Evolutionary conservation across 2,797 vertebrate species (phyloP).

Genomic region (Anabacerthia variegaticeps): DNA sequence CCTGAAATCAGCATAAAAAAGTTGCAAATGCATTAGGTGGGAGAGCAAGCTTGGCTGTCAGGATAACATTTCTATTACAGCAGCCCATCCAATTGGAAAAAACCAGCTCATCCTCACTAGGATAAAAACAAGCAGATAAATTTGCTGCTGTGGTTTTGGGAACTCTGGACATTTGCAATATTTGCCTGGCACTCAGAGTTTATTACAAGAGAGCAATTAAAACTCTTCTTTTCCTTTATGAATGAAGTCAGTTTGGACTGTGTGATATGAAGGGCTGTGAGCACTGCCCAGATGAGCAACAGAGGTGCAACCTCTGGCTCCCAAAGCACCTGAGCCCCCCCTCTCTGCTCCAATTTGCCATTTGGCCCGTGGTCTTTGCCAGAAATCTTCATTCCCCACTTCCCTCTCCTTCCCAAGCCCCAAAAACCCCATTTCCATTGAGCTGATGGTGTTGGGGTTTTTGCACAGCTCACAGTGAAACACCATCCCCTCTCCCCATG

Average conservation of each 20-base stretch:
- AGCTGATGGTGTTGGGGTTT: neutral
- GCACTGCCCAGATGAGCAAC: neutral
- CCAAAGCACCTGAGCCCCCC: neutral
- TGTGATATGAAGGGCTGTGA: neutral
- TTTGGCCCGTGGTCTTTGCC: neutral
- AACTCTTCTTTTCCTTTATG: neutral
- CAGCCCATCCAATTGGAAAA: slow-evolving; percentile 25
- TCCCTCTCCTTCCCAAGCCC: neutral
- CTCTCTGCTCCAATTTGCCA: neutral
- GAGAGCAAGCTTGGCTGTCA: slow-evolving; percentile 42
- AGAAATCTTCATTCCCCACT: neutral
- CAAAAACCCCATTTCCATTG: neutral
- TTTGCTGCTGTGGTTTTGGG: neutral
- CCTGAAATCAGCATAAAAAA: slow-evolving; percentile 65
- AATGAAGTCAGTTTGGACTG: neutral
- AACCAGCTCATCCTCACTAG: slow-evolving; percentile 7
- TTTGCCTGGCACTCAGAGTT: slow-evolving; percentile 19
- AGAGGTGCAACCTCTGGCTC: neutral
- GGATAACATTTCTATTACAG: slow-evolving; percentile 54
- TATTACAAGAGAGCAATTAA: neutral
- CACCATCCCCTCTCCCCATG: neutral
- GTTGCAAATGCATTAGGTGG: slow-evolving; percentile 32
- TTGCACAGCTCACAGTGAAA: neutral
- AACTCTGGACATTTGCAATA: neutral
- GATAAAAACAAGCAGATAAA: slow-evolving; percentile 38